Percentiles rank a stretch among this genome's conserved stretches.
Evolutionary conservation across 1,140 invertebrate species (phyloP).

Genomic region (Andrena cerasifolii): DNA sequence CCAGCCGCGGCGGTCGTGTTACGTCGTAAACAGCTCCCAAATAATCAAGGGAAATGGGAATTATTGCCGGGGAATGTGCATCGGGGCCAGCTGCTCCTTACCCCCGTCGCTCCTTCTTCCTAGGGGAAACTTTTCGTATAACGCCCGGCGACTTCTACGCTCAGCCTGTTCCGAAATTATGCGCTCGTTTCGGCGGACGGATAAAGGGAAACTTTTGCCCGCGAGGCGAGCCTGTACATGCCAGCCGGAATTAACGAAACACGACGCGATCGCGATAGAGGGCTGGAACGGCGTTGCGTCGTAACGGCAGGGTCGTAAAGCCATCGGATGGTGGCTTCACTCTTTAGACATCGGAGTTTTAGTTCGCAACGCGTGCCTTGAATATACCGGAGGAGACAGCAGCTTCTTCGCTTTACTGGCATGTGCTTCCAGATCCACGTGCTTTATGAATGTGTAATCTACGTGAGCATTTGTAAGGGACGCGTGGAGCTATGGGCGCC

Average conservation of each 20-base stretch:
- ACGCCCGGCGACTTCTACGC: slow-evolving; percentile 34
- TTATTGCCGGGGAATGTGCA: slow-evolving; percentile 55
- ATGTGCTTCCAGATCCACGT: too few species aligned
- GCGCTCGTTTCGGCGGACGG: slow-evolving; percentile 42
- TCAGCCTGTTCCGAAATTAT: slow-evolving; percentile 53
- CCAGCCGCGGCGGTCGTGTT: slow-evolving; percentile 38
- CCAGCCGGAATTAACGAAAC: slow-evolving; percentile 17
- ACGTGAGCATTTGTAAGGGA: too few species aligned
- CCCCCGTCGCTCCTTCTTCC: slow-evolving; percentile 21
- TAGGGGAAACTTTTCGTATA: slow-evolving; percentile 61
- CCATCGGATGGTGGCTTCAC: too few species aligned
- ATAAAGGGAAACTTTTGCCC: slow-evolving; percentile 55
- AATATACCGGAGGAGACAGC: too few species aligned
- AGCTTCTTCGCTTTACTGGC: too few species aligned
- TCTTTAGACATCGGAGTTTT: too few species aligned
- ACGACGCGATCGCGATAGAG: background rate
- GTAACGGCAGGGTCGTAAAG: too few species aligned
- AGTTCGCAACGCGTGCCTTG: too few species aligned
- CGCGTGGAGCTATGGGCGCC: too few species aligned
- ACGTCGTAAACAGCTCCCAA: slow-evolving; percentile 65
- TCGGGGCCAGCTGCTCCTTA: slow-evolving; percentile 36
- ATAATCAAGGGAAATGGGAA: slow-evolving; percentile 65
- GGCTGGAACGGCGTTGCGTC: too few species aligned
- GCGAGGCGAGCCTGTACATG: background rate
- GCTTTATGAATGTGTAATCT: too few species aligned